Evolutionary conservation across 2,797 vertebrate species (phyloP).

Genomic region (Enteromius treurensis): DNA sequence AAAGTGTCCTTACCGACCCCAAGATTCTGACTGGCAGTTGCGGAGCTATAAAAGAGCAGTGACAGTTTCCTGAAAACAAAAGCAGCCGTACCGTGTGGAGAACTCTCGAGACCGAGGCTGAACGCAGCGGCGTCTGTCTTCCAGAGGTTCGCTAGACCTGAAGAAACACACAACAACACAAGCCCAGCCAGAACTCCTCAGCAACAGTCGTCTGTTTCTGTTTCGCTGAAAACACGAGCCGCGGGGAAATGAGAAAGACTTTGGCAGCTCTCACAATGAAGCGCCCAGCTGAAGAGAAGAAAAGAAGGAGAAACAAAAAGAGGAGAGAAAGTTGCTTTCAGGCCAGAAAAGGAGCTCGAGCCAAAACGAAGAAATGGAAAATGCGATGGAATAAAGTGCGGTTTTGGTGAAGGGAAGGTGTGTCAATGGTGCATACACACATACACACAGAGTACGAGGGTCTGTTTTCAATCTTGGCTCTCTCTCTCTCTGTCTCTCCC

Average conservation of each 20-base stretch:
- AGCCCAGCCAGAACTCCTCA: slow-evolving; percentile 34
- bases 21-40: neutral
- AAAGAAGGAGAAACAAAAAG: slow-evolving; percentile 30
- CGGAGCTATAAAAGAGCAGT: neutral
- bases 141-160: slow-evolving; percentile 1
- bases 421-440: slow-evolving; percentile 35
- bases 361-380: slow-evolving; percentile 45
- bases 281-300: slow-evolving; percentile 73
- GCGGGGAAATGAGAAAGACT: slow-evolving; percentile 57
- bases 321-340: slow-evolving; percentile 67
- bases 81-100: slow-evolving; percentile 3
- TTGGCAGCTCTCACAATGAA: slow-evolving; percentile 68
- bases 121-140: neutral
- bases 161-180: slow-evolving; percentile 22
- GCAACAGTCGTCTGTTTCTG: slow-evolving; percentile 46
- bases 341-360: slow-evolving; percentile 54
- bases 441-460: slow-evolving; percentile 12
- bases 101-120: neutral
- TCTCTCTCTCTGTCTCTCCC: slow-evolving; percentile 71
- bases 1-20: neutral
- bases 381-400: slow-evolving; percentile 30
- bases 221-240: slow-evolving; percentile 51
- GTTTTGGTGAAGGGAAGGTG: slow-evolving; percentile 43
- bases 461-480: slow-evolving; percentile 65
- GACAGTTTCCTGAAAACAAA: slow-evolving; percentile 39